These are phyloP conservation scores for Pristionchus maxplancki DNA, from an alignment of 2,888 invertebrate genomes.

Conservation along the genomic window DNA sequence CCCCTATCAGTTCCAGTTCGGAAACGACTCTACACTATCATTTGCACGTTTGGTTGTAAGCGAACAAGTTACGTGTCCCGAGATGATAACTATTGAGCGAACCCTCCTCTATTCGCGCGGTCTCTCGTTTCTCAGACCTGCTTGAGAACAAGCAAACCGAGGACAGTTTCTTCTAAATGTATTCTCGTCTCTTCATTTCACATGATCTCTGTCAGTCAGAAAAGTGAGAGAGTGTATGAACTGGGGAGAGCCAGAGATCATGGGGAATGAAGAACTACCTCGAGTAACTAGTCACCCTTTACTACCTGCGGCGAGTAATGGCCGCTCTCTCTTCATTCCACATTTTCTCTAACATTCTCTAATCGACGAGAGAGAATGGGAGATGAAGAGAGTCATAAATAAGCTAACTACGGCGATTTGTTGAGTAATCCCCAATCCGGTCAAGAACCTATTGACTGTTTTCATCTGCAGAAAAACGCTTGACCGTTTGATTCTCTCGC, in stretches of 20 bases:
- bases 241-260: not conserved
- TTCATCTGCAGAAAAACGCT: not conserved
- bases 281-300: not conserved
- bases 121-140: too few species aligned
- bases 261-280: not conserved
- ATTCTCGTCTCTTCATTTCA: not conserved
- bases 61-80: not conserved
- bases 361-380: too few species aligned
- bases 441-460: not conserved
- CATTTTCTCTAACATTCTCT: too few species aligned
- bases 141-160: too few species aligned
- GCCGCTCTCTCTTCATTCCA: too few species aligned
- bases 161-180: too few species aligned
- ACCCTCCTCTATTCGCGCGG: too few species aligned
- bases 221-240: not conserved
- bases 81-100: not conserved
- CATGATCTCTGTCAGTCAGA: not conserved
- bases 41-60: not conserved
- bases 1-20: constrained; percentile 1
- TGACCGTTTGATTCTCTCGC: not conserved
- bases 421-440: constrained; percentile 5
- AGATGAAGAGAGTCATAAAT: too few species aligned
- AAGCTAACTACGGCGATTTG: not conserved
- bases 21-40: not conserved
- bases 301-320: constrained; percentile 13